Evolutionary conservation across 2,113 vertebrate species (phyloP).

Genomic region (Aviceda subcristata): DNA sequence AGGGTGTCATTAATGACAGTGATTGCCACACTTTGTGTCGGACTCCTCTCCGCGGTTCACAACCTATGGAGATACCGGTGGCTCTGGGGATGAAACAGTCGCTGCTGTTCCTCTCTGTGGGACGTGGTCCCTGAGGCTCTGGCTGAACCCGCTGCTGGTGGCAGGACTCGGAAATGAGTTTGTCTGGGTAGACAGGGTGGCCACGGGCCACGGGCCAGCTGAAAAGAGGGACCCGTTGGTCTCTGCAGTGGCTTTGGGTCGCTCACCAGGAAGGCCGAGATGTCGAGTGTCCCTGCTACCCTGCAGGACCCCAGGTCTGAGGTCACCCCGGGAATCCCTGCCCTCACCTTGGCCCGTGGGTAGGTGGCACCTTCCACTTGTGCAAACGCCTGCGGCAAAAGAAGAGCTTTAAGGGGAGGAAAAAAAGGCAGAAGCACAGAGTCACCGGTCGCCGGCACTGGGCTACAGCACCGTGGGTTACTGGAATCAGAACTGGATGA

Average conservation of each 20-base stretch:
- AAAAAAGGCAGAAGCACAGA: background rate
- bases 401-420: background rate
- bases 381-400: background rate
- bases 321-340: background rate
- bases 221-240: background rate
- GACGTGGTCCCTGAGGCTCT: background rate
- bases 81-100: background rate
- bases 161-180: background rate
- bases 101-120: background rate
- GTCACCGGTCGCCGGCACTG: accelerated
- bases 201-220: no score
- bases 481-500: background rate
- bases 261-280: background rate
- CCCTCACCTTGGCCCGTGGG: accelerated
- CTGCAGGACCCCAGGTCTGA: background rate
- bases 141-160: background rate
- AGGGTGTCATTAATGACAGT: background rate
- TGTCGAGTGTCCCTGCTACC: background rate
- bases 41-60: accelerated
- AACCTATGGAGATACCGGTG: background rate
- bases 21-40: background rate
- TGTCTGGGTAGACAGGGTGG: background rate
- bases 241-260: background rate
- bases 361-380: background rate
- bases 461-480: background rate